Base-by-base conservation (phyloP, 2,797 vertebrate genomes). In the Lateolabrax maculatus region DNA sequence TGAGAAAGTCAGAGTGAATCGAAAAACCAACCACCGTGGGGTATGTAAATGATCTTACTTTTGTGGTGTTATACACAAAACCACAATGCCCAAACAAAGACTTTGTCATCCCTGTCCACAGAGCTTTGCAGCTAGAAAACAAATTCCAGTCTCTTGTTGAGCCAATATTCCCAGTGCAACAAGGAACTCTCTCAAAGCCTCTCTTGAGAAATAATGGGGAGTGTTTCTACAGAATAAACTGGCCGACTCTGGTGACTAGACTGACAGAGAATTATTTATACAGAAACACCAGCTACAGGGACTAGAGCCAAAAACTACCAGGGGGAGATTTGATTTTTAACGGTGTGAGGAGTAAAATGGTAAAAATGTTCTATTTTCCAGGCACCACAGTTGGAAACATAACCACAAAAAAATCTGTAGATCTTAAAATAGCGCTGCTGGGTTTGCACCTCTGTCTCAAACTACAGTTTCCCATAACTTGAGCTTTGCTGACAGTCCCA, bases 211-310 rank as follows among this genome's bases (percentile, higher is more conserved):
- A 51, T 11, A 25, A 21, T 25, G 65, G 36, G 8, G 39, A 67
- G 36, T 10, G 37, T 43, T 29, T 49, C 55, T 49, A 27, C n/a
- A 43, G 36, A 72, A 41, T 43, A 65, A 61, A 74, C 46, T 31
- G 3, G 6, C 34, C 41, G 55, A 55, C 70, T 84, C n/a, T 7
- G 12, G 48, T 53, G 49, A 19, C n/a, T n/a, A 44, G 21, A 71
- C 52, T 25, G 49, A 62, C 12, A 64, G 62, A 36, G 37, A 74
- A 67, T 77, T 62, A 70, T 84, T 79, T 61, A 76, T 64, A n/a
- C 63, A 44, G 41, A 46, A n/a, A 36, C 64, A 63, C 29, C 44
- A 39, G 67, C 21, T 52, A 13, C 11, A 37, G n/a, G 56, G 18
- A n/a, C 18, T 61, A 19, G 48, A 77, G 39, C 60, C 34, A 44